Percentiles rank a stretch among this genome's conserved stretches.
Conservation (phyloP, 1,140 invertebrate species). For the Nephotettix cincticeps region DNA sequence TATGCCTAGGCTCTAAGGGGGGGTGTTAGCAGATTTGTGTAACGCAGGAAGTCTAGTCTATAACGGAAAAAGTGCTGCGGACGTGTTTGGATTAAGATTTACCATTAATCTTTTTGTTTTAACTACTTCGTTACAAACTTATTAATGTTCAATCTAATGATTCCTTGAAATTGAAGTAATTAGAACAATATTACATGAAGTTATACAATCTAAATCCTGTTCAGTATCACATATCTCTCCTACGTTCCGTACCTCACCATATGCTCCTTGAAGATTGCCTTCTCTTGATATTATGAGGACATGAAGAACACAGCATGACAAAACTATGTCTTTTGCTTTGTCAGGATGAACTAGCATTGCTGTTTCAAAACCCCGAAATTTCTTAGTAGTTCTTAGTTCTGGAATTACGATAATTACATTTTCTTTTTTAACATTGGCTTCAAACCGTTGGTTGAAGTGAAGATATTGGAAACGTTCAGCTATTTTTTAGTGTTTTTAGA, state of each 20-base stretch:
- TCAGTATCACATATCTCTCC: not conserved
- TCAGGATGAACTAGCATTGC: conserved; percentile 16
- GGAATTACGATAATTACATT: not conserved
- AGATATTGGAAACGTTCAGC: conserved; percentile 1
- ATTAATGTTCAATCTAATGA: no score
- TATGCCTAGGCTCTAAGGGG: no score
- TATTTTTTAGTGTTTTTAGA: no score
- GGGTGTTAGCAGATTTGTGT: no score
- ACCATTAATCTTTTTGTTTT: no score
- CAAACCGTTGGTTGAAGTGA: not conserved
- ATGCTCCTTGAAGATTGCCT: not conserved
- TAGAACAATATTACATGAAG: no score
- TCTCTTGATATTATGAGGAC: not conserved
- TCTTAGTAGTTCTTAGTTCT: not conserved
- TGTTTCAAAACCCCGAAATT: conserved; percentile 2
- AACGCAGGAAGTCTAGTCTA: no score
- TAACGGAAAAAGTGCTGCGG: no score
- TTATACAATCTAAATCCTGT: no score
- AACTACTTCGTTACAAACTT: no score
- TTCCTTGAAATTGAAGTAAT: no score
- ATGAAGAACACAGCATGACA: conserved; percentile 14
- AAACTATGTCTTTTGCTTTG: conserved; percentile 4
- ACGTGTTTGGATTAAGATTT: no score
- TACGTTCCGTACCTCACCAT: not conserved
- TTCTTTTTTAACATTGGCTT: not conserved